Evolutionary conservation across 2,113 vertebrate species (phyloP).

Genomic region (Barbus barbus): DNA sequence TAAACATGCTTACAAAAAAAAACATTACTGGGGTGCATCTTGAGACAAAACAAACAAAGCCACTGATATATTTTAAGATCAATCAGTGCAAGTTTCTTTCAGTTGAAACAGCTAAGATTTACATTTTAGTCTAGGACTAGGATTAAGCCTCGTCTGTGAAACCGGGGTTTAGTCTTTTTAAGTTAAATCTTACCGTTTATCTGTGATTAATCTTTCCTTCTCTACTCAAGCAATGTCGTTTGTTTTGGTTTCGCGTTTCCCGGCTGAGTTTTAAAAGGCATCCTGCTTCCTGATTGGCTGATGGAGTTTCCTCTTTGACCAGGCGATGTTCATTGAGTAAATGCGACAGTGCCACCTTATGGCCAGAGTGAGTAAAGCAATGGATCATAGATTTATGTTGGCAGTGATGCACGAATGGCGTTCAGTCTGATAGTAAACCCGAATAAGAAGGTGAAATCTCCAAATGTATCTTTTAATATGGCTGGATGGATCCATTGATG

Average conservation of each 20-base stretch:
- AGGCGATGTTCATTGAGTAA: background rate
- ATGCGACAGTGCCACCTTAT: constrained; percentile 10
- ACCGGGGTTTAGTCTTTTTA: too few species aligned
- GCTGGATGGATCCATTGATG: background rate
- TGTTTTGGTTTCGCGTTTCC: constrained; percentile 26
- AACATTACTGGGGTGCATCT: too few species aligned
- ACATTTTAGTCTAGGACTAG: too few species aligned
- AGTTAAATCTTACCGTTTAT: background rate
- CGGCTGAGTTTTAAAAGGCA: constrained; percentile 55
- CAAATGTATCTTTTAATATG: background rate
- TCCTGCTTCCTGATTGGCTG: constrained; percentile 52
- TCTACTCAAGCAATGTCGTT: background rate
- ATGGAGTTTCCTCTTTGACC: background rate
- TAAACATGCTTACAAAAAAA: too few species aligned
- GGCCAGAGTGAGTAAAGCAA: constrained; percentile 11
- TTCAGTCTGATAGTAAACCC: background rate
- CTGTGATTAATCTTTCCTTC: background rate
- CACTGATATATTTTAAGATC: too few species aligned
- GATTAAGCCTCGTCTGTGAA: too few species aligned
- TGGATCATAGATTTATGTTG: too few species aligned
- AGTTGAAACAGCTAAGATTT: too few species aligned
- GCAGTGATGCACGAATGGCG: background rate
- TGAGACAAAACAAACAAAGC: too few species aligned
- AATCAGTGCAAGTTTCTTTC: too few species aligned
- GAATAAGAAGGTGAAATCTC: background rate